Evolutionary conservation across 2,797 vertebrate species (phyloP), one percentile per base, ranked within the genome.

Genomic region (Tamandua tetradactyla): DNA sequence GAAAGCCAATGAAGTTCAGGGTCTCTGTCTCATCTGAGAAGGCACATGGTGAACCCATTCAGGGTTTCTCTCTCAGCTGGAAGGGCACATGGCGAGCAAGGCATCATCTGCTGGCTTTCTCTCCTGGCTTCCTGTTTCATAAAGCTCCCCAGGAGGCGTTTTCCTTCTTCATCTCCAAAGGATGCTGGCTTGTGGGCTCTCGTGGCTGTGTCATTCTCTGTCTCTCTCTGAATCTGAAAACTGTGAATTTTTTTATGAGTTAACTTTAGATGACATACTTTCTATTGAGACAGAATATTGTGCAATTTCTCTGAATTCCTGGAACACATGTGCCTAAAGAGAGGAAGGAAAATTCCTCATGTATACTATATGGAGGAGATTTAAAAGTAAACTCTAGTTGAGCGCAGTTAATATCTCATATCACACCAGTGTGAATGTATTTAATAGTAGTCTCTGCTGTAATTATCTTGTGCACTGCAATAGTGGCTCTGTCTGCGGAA

Each of bases 381-480:
- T 80, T 71, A 42, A 89, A 95, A 96, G 32, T 37, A 87, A 95
- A 66, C 14, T 75, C 35, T 35, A 47, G 47, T 23, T 87, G 69
- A 37, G 20, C 94, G 15, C 32, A 61, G 40, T 30, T 71, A 84
- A 68, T 62, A 91, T 74, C 69, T 82, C 30, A n/a, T 69, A 74
- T 49, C 23, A 40, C n/a, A 66, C 30, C 23, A 35, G 30, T 86
- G 91, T 75, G 75, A 94, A 91, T 47, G 32, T 37, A 93, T 91
- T 96, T 94, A 89, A 87, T 83, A 89, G 59, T 92, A n/a, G n/a
- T 47, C 79, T 89, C 52, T 2, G 47, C 22, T 62, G 42, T 81
- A 89, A 86, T 95, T 94, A 91, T 44, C 68, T n/a, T 78, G 59
- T 87, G 20, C 42, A 84, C 55, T 95, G 96, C 17, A 14, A 71